Evolutionary conservation across 2,888 invertebrate genomes (phyloP).

Genomic region (Papilio gigon): DNA sequence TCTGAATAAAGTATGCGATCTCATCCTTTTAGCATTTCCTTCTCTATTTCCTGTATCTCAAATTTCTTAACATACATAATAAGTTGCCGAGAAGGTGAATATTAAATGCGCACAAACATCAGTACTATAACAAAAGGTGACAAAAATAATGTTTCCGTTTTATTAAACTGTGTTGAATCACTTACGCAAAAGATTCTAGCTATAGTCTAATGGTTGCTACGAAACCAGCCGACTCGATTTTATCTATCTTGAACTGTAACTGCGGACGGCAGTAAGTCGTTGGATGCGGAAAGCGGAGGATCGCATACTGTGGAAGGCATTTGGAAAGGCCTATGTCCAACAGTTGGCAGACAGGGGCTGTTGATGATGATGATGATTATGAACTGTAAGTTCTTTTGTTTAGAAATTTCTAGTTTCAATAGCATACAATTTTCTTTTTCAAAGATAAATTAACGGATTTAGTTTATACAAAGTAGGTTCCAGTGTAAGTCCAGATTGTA

Average conservation of each 20-base stretch:
- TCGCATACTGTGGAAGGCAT: too few species aligned
- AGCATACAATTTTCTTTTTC: conserved; percentile 6
- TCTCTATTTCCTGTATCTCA: not conserved
- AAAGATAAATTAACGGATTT: not conserved
- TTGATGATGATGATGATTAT: too few species aligned
- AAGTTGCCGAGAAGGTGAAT: too few species aligned
- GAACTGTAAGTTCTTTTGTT: not conserved
- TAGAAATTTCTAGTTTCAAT: not conserved
- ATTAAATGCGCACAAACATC: not conserved
- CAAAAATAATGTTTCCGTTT: not conserved
- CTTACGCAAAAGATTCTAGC: not conserved
- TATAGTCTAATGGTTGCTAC: not conserved
- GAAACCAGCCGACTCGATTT: conserved; percentile 6
- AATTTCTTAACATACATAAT: too few species aligned
- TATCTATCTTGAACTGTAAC: conserved; percentile 3
- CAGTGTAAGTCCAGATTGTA: too few species aligned
- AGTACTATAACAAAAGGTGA: not conserved
- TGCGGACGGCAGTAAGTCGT: too few species aligned
- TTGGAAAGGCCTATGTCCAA: too few species aligned
- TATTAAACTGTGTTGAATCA: conserved; percentile 3
- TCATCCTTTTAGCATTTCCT: not conserved
- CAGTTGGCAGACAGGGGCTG: too few species aligned
- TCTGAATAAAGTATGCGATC: not conserved
- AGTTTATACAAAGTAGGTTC: not conserved
- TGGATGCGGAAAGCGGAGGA: too few species aligned